phyloP scores from a whole-genome alignment of 2,113 vertebrate genomes.

The Danio rerio region DNA sequence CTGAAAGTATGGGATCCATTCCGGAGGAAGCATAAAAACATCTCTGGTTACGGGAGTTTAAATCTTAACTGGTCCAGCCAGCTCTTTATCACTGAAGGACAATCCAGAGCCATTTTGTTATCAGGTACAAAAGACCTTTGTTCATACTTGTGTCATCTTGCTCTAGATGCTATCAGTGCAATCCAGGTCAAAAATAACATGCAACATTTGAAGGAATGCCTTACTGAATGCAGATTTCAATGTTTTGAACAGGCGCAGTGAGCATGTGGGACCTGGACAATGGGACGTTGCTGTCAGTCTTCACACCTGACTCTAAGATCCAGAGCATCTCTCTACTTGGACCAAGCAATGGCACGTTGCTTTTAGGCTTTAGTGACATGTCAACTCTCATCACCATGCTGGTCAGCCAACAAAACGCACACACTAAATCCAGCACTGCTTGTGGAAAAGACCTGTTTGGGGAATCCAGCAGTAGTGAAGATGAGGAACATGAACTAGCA shows the following conservation, averaged over 20 bases:
- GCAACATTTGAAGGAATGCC: not conserved
- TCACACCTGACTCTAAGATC: constrained; percentile 68
- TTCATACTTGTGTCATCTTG: not conserved
- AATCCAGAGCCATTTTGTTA: constrained; percentile 67
- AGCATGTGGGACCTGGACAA: constrained; percentile 70
- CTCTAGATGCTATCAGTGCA: not conserved
- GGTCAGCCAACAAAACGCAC: constrained; percentile 47
- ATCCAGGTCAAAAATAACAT: not conserved
- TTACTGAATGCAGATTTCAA: not conserved
- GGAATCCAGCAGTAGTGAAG: constrained; percentile 72
- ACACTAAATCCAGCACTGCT: constrained; percentile 6
- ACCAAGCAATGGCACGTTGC: constrained; percentile 54
- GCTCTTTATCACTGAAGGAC: constrained; percentile 67
- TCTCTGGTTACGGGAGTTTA: constrained; percentile 66
- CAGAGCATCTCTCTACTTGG: constrained; percentile 59
- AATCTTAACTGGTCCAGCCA: constrained; percentile 58
- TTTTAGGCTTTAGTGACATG: constrained; percentile 68
- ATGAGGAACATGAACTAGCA: constrained; percentile 54
- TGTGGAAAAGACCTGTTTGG: constrained; percentile 61
- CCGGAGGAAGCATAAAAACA: constrained; percentile 63
- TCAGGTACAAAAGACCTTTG: constrained; percentile 61
- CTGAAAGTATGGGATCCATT: constrained; percentile 72
- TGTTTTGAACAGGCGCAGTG: constrained; percentile 54
- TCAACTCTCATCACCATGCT: constrained; percentile 64
- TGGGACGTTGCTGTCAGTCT: constrained; percentile 61